A percentile compares a stretch with the other conserved stretches of the same genome.
Conservation (phyloP, 2,888 invertebrate genomes). For the Nymphalis polychloros region DNA sequence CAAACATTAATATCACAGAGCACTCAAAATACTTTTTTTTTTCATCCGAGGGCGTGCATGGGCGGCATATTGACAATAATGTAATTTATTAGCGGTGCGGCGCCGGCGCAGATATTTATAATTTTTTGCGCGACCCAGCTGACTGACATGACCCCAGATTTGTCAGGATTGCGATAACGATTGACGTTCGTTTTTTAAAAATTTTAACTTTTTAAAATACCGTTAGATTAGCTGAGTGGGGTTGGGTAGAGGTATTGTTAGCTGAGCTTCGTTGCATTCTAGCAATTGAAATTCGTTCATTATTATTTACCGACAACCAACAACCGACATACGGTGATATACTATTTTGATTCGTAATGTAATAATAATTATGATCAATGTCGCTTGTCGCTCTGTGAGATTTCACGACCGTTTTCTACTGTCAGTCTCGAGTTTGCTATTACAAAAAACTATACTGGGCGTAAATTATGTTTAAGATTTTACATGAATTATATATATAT, state of each 20-base stretch:
- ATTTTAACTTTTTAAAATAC: constrained; percentile 21
- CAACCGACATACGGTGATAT: too few relatives aligned
- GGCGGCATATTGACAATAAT: constrained; percentile 71
- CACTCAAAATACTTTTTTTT: constrained; percentile 26
- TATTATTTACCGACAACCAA: too few relatives aligned
- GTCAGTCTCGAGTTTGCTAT: too few relatives aligned
- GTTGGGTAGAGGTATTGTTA: neutral
- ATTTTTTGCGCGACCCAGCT: constrained; percentile 49
- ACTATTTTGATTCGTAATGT: too few relatives aligned
- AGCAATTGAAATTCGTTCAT: too few relatives aligned
- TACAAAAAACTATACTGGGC: too few relatives aligned
- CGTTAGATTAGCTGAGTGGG: constrained; percentile 10
- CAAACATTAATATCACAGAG: constrained; percentile 1
- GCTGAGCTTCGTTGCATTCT: too few relatives aligned
- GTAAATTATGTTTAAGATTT: too few relatives aligned
- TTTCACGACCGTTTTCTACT: too few relatives aligned
- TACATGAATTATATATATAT: too few relatives aligned
- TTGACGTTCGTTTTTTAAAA: constrained; percentile 26
- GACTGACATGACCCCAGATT: constrained; percentile 48
- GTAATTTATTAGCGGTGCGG: constrained; percentile 70
- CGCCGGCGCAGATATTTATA: constrained; percentile 53
- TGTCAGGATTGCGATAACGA: constrained; percentile 44
- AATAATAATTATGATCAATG: too few relatives aligned
- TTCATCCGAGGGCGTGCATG: constrained; percentile 50
- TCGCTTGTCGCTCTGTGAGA: too few relatives aligned